Evolutionary conservation across 2,113 vertebrate species (phyloP).

Genomic region (Heloderma charlesbogerti): DNA sequence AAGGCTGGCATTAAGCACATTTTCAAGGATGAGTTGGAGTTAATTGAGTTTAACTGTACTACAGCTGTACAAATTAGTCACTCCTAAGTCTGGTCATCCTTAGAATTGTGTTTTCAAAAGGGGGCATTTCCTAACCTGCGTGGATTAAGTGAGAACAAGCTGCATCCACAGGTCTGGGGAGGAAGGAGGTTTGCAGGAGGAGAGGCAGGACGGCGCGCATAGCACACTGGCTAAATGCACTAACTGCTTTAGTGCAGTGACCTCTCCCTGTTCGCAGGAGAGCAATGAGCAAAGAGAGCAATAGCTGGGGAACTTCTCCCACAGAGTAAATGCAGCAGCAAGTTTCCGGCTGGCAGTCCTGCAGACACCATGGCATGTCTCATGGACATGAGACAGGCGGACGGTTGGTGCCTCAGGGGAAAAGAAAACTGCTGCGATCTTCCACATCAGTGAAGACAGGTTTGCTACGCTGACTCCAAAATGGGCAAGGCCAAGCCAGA

Average conservation of each 20-base stretch:
- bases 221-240: conserved; percentile 4
- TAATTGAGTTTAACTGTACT: conserved; percentile 82
- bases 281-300: not conserved
- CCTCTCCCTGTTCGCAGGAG: conserved; percentile 15
- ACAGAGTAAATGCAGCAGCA: not conserved
- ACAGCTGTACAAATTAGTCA: conserved; percentile 78
- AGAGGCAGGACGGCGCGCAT: not conserved
- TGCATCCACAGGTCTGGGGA: not conserved
- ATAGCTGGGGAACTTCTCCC: not conserved
- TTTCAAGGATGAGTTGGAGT: conserved; percentile 80
- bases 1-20: conserved; percentile 78
- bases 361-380: conserved; percentile 1
- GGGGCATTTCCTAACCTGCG: conserved; percentile 33
- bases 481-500: conserved; percentile 24
- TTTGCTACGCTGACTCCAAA: conserved; percentile 42
- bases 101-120: conserved; percentile 65
- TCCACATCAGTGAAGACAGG: conserved; percentile 52
- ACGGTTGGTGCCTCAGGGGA: conserved; percentile 15
- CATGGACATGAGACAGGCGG: not conserved
- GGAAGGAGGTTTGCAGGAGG: not conserved
- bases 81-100: conserved; percentile 64
- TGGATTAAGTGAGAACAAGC: conserved; percentile 31
- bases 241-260: not conserved
- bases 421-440: conserved; percentile 48
- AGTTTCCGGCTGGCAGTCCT: not conserved